Percentiles rank a stretch among this genome's conserved stretches.
phyloP scores from a whole-genome alignment of 2,888 invertebrate species.

The Spatulosminthurus flaviceps region DNA sequence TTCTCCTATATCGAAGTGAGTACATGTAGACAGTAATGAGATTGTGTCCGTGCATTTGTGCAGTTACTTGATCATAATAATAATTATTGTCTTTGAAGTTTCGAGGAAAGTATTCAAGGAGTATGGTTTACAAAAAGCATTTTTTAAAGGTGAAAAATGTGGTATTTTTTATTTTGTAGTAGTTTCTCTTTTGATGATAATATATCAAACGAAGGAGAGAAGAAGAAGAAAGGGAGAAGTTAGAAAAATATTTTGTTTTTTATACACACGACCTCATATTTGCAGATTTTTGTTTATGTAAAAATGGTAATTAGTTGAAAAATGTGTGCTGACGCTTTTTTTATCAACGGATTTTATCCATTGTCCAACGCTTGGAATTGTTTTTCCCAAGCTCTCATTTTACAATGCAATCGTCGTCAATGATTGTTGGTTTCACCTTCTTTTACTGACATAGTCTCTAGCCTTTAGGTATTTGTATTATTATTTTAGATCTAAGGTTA shows the following conservation, averaged over 20 bases:
- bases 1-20: too few species aligned
- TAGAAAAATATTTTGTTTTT: background rate
- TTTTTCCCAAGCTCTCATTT: too few species aligned
- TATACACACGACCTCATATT: slow-evolving; percentile 5
- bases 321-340: background rate
- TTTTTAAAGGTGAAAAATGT: background rate
- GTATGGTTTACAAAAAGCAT: background rate
- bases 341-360: background rate
- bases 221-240: slow-evolving; percentile 18
- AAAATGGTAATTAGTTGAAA: background rate
- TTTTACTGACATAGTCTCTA: slow-evolving; percentile 16
- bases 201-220: background rate
- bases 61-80: too few species aligned
- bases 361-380: too few species aligned
- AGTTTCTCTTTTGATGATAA: slow-evolving; percentile 1
- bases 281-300: background rate
- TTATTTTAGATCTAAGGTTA: background rate
- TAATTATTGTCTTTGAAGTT: background rate
- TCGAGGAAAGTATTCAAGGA: background rate
- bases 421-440: slow-evolving; percentile 30
- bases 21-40: too few species aligned
- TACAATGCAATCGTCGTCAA: slow-evolving; percentile 16
- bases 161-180: background rate
- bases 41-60: too few species aligned
- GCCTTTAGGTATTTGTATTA: background rate